phyloP scores from a whole-genome alignment of 2,888 invertebrate species.

The Drosophila mayaguana region DNA sequence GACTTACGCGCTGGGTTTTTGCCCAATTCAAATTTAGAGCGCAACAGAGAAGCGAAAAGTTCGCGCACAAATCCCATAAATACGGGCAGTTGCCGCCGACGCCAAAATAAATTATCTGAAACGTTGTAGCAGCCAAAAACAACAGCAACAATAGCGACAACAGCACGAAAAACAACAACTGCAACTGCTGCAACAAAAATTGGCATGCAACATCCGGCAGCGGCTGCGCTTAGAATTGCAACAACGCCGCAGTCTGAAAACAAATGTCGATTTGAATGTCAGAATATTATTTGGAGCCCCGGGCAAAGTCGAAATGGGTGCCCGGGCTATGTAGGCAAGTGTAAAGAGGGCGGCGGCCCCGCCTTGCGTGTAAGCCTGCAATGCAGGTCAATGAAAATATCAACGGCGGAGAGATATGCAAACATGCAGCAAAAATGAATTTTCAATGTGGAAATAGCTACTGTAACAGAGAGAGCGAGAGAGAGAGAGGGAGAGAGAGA shows the following conservation, averaged over 20 bases:
- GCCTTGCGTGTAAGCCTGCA: slow-evolving; percentile 63
- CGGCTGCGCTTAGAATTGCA: slow-evolving; percentile 72
- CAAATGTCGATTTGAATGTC: slow-evolving; percentile 80
- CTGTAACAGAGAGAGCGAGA: not conserved
- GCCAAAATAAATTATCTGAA: slow-evolving; percentile 76
- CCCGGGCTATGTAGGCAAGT: slow-evolving; percentile 1
- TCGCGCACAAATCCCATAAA: slow-evolving; percentile 74
- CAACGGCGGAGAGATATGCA: slow-evolving; percentile 68
- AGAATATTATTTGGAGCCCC: slow-evolving; percentile 68
- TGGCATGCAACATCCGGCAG: slow-evolving; percentile 79
- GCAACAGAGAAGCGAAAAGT: slow-evolving; percentile 51
- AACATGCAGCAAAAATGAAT: slow-evolving; percentile 73
- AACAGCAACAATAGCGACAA: slow-evolving; percentile 13
- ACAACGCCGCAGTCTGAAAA: slow-evolving; percentile 61
- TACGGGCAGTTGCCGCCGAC: slow-evolving; percentile 62
- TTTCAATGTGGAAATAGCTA: slow-evolving; percentile 47
- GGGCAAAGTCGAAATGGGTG: slow-evolving; percentile 21
- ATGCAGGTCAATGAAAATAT: slow-evolving; percentile 76
- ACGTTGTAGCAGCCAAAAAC: slow-evolving; percentile 38
- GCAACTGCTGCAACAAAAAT: slow-evolving; percentile 57
- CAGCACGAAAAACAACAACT: slow-evolving; percentile 30
- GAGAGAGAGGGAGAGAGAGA: not conserved
- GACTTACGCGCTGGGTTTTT: slow-evolving; percentile 9
- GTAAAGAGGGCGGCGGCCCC: slow-evolving; percentile 13
- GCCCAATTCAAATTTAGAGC: slow-evolving; percentile 42